Base-by-base conservation (phyloP, 2,888 invertebrate species). In the Apodemia hepburni region DNA sequence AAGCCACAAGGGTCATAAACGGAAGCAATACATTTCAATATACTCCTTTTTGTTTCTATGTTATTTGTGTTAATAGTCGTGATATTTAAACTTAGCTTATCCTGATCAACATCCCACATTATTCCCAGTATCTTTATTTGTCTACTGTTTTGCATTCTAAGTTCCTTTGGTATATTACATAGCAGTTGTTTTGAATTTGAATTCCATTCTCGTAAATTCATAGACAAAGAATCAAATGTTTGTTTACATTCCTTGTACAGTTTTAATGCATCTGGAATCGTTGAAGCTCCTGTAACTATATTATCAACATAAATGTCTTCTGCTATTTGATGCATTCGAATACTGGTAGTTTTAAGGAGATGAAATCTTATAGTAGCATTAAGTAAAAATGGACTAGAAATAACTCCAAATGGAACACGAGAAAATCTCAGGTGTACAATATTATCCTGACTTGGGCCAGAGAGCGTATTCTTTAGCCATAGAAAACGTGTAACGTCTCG, bases 401-500 rank as follows among this genome's bases (percentile, higher is more conserved):
- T 54, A 27, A 54, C 27, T 22, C 27, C 54, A 54, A 27, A 54
- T 17, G 54, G 54, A 54, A 54, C 54, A 54, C 15, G 54, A 22
- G 11, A 51, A 61, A 69, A 71, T 33, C 69, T 60, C 1, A 68
- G 61, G 17, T 67, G 60, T 11, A 67, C 12, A 4, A 68, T 33
- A 61, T 69, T 68, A 18, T 68, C 61, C 5, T 63, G 11, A 0
- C 17, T 38, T 11, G 58, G 18, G 9, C 45, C 54, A 12, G 8
- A 17, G 18, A 47, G 22, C 0, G 62, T 7, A 49, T 70, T 65
- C 61, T 70, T 71, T 0, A 69, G 7, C 71, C 71, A 74, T 2
- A 72, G 60, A 57, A 72, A 71, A 22, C 70, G 61, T 2, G 70
- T 72, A 0, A 73, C 72, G 42, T 72, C 71, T 57, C 67, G 49